A percentile compares a stretch with the other conserved stretches of the same genome.
These are phyloP conservation scores for Myotis lucifugus DNA, from an alignment of 2,113 vertebrate genomes.

Conservation along the genomic window DNA sequence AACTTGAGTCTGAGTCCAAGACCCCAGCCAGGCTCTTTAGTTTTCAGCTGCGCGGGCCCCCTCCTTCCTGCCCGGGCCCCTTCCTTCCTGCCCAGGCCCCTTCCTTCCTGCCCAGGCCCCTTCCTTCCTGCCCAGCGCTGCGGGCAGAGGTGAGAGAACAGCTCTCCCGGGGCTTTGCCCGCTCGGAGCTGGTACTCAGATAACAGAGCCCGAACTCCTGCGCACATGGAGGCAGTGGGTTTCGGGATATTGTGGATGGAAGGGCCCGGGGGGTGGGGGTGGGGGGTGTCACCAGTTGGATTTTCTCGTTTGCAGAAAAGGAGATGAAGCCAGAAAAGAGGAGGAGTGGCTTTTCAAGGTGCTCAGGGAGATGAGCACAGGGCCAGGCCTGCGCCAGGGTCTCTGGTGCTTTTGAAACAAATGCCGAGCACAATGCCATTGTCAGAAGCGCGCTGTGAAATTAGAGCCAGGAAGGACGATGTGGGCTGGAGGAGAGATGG, in stretches of 20 bases:
- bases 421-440: not conserved
- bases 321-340: not conserved
- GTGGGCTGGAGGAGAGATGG: not conserved
- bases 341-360: not conserved
- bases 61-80: too few species aligned
- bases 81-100: not conserved
- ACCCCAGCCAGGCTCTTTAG: not conserved
- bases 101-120: too few species aligned
- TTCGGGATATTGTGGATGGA: not conserved
- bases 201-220: not conserved
- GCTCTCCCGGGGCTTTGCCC: not conserved
- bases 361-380: not conserved
- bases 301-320: not conserved
- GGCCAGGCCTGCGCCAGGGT: not conserved
- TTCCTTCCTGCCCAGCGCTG: not conserved
- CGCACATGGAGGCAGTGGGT: not conserved
- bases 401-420: not conserved
- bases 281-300: not conserved
- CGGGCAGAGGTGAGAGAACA: not conserved
- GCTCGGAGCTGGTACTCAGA: not conserved
- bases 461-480: not conserved
- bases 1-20: not conserved
- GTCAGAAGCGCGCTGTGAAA: not conserved
- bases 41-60: not conserved
- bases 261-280: not conserved